Conservation (phyloP, 2,113 vertebrate species). For the Orycteropus afer region DNA sequence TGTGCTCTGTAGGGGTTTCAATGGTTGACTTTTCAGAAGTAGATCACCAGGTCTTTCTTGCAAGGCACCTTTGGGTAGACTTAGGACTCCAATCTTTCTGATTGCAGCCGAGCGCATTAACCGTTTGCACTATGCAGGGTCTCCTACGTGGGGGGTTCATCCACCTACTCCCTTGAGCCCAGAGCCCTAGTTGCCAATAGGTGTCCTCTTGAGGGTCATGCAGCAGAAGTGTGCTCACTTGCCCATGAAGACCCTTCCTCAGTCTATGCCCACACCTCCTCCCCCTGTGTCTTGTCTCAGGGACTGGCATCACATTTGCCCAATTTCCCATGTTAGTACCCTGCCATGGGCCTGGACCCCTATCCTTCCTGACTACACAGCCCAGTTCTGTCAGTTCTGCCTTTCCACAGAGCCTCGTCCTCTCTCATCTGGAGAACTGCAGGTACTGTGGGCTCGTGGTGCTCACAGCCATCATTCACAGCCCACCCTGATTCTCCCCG, state of each 20-base stretch:
- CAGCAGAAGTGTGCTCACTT: not conserved
- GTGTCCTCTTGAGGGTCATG: not conserved
- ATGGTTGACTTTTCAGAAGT: not conserved
- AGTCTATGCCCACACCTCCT: too few relatives aligned
- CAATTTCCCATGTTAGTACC: not conserved
- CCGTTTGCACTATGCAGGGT: too few relatives aligned
- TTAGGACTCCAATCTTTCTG: too few relatives aligned
- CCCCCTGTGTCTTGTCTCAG: not conserved
- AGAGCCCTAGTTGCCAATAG: too few relatives aligned
- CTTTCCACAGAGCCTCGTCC: not conserved
- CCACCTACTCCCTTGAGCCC: not conserved
- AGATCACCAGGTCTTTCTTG: not conserved
- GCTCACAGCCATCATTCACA: not conserved
- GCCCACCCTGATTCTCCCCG: not conserved
- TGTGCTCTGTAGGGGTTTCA: not conserved
- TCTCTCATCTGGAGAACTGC: not conserved
- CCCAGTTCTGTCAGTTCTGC: not conserved
- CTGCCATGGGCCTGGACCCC: not conserved
- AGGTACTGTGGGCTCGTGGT: not conserved
- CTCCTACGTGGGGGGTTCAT: not conserved
- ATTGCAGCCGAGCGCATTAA: too few relatives aligned
- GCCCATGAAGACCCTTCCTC: rapidly evolving
- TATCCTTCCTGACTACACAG: not conserved
- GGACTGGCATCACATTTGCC: not conserved
- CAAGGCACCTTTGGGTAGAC: not conserved